Evolutionary conservation across 2,888 invertebrate species (phyloP).

Genomic region (Leistus spinibarbis): DNA sequence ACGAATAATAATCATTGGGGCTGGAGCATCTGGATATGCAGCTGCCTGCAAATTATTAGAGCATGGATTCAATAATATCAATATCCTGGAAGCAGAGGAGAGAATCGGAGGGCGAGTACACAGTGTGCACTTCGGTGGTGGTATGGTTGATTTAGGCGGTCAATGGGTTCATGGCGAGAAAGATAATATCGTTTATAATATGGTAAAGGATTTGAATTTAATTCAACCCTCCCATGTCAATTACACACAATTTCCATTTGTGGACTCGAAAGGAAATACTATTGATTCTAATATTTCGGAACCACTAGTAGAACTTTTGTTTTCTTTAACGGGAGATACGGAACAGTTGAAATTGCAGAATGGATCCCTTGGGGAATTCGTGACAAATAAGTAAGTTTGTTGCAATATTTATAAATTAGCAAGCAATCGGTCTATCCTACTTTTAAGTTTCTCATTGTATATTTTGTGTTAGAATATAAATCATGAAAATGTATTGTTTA

Average conservation of each 20-base stretch:
- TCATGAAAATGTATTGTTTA: neutral
- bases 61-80: conserved; percentile 57
- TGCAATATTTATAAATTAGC: neutral
- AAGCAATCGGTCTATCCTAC: too few relatives aligned
- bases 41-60: conserved; percentile 60
- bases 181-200: conserved; percentile 52
- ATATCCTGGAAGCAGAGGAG: conserved; percentile 56
- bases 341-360: conserved; percentile 10
- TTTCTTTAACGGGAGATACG: neutral
- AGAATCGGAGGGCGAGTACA: conserved; percentile 54
- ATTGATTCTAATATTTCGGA: neutral
- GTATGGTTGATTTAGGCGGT: conserved; percentile 51
- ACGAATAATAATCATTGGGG: conserved; percentile 63
- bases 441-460: neutral
- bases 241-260: conserved; percentile 8
- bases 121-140: conserved; percentile 46
- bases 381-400: conserved; percentile 17
- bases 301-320: neutral
- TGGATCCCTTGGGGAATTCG: conserved; percentile 24
- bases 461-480: neutral
- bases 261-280: conserved; percentile 23
- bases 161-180: conserved; percentile 57
- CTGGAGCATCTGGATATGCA: conserved; percentile 64
- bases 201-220: conserved; percentile 50
- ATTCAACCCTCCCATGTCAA: conserved; percentile 54